Evolutionary conservation across 2,888 invertebrate species (phyloP), one percentile per base, ranked within the genome.

Genomic region (Drosophila limbata): DNA sequence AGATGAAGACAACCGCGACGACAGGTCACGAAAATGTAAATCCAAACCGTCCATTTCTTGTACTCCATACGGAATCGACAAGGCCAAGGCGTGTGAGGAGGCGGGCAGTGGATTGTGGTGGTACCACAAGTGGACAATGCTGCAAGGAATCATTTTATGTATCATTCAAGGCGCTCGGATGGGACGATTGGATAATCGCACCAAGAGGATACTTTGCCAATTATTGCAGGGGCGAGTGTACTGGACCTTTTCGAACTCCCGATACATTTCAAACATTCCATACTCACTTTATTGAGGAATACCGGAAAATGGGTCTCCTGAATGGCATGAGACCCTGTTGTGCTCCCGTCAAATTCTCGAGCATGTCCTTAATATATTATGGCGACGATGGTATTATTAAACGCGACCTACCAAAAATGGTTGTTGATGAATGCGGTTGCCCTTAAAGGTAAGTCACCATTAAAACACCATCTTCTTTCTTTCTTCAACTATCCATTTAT

Each of bases 131-230:
- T 48, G 95, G 95, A 82, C 96, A 96, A 92, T 98, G 98, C 93
- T 96, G 96, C 92, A 97, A 97, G 90, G 96, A 98, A 93, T 95
- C 96, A 53, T 97, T 98, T 93, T 98, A 97, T 94, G 97, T 98
- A 88, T 97, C 96, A 92, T 98, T 98, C 93, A 96, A 96, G 91
- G 96, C 96, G 87, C 94, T 98, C 56, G 97, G 97, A 83, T 98
- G 98, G 98, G 97, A 97, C 93, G 97, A 98, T 93, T 98, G 97
- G 97, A 97, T 98, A 91, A 96, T 97, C 84, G 96, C 96, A 78
- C 97, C 97, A 31, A 95, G 95, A 89, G 97, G 98, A 83, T 98
- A 98, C 94, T 97, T 96, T 93, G 98, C 98, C 68, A 98, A 98
- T 93, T 98, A 97, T 93, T 98, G 98, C 93, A 95, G 96, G 89